phyloP scores from a whole-genome alignment of 2,113 vertebrate species.

The Dascyllus trimaculatus region DNA sequence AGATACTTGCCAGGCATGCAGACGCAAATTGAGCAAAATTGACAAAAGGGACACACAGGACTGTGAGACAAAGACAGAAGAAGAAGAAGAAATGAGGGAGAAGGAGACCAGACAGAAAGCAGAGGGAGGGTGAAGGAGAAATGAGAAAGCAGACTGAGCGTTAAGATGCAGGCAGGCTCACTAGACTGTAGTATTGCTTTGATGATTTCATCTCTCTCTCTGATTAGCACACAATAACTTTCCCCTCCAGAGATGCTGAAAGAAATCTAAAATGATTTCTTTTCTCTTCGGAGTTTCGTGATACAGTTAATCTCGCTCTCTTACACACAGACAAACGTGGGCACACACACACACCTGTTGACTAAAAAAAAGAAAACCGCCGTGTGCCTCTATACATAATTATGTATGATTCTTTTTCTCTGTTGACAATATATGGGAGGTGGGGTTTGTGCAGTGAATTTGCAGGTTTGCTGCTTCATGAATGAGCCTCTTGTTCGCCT shows the following conservation, averaged over 20 bases:
- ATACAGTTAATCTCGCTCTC: constrained; percentile 30
- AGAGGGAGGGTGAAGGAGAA: constrained; percentile 20
- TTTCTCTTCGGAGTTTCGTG: constrained; percentile 44
- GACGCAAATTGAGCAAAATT: not conserved
- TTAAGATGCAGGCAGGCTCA: constrained; percentile 41
- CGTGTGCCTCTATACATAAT: constrained; percentile 6
- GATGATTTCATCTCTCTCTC: constrained; percentile 69
- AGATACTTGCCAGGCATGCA: not conserved
- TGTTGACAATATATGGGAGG: constrained; percentile 1
- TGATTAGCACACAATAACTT: constrained; percentile 64
- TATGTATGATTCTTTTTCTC: not conserved
- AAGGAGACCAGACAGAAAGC: not conserved
- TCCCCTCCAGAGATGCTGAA: constrained; percentile 55
- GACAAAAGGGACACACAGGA: not conserved
- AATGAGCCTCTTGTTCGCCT: not conserved
- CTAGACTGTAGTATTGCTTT: constrained; percentile 55
- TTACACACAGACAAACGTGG: not conserved
- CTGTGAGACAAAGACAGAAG: not conserved
- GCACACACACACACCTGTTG: constrained; percentile 7
- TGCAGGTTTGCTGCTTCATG: not conserved
- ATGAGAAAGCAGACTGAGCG: constrained; percentile 42
- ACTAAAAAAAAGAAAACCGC: not conserved
- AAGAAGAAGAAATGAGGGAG: not conserved
- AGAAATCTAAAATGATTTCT: constrained; percentile 53
- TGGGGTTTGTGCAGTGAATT: not conserved